Evolutionary conservation across 2,113 vertebrate genomes (phyloP).

Genomic region (Thermophis baileyi): DNA sequence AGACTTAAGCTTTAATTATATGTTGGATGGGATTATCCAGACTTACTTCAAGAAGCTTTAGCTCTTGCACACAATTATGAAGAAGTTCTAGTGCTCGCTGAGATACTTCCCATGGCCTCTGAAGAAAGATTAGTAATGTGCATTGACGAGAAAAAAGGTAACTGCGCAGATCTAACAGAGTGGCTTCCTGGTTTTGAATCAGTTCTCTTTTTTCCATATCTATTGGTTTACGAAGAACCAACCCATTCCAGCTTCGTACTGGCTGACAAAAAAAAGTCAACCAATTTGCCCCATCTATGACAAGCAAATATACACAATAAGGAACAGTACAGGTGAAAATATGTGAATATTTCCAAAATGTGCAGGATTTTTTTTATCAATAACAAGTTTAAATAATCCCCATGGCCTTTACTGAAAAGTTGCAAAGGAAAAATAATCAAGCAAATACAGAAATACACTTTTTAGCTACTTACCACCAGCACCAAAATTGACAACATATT

Average conservation of each 20-base stretch:
- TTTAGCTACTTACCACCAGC: conserved; percentile 83
- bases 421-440: neutral
- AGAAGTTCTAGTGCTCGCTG: conserved; percentile 91
- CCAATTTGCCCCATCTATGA: conserved; percentile 94
- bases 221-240: conserved; percentile 90
- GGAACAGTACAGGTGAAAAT: neutral
- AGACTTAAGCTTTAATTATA: neutral
- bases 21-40: neutral
- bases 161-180: conserved; percentile 90
- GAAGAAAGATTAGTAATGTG: conserved; percentile 93
- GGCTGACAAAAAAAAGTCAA: conserved; percentile 94
- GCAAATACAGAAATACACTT: neutral
- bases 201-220: conserved; percentile 96
- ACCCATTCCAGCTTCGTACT: conserved; percentile 89
- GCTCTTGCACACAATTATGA: conserved; percentile 96
- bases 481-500: conserved; percentile 96
- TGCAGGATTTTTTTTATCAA: neutral
- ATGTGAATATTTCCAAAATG: neutral
- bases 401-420: neutral
- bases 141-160: conserved; percentile 98
- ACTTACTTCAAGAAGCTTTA: conserved; percentile 89
- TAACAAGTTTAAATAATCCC: neutral
- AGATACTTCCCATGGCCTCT: conserved; percentile 96
- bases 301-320: conserved; percentile 49
- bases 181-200: conserved; percentile 88